phyloP scores from a whole-genome alignment of 2,888 invertebrate genomes.

The Callosobruchus maculatus region DNA sequence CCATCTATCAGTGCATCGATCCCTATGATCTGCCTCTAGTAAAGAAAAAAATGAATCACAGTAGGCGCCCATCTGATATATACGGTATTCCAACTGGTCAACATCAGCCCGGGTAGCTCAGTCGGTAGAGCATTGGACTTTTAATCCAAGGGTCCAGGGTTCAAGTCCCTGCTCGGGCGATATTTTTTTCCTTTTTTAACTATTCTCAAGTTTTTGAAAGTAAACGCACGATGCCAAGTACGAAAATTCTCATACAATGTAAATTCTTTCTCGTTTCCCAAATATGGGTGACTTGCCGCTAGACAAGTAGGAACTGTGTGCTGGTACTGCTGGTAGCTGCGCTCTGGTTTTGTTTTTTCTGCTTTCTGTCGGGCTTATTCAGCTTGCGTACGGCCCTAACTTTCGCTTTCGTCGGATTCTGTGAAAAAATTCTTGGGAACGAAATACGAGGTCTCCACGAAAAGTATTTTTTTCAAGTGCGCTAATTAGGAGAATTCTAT shows the following conservation, averaged over 20 bases:
- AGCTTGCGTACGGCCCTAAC: background rate
- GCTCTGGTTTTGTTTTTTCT: background rate
- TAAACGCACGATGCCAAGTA: background rate
- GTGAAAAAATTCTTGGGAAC: background rate
- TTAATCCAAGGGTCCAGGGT: constrained; percentile 77
- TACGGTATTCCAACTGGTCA: background rate
- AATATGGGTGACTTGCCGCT: background rate
- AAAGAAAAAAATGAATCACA: background rate
- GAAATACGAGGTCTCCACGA: background rate
- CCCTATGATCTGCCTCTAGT: too few relatives aligned
- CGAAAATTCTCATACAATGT: background rate
- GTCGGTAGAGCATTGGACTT: constrained; percentile 74
- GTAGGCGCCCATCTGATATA: background rate
- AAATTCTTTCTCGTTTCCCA: background rate
- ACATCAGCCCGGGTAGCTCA: constrained; percentile 63
- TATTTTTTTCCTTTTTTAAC: constrained; percentile 36
- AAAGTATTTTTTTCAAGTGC: too few relatives aligned
- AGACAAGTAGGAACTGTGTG: background rate
- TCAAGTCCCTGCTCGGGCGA: constrained; percentile 73
- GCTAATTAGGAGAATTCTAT: too few relatives aligned
- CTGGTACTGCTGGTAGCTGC: too few relatives aligned
- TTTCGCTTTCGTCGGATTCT: background rate
- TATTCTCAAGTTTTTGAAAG: background rate
- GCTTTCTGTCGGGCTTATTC: background rate
- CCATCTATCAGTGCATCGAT: too few relatives aligned